Evolutionary conservation across 2,888 invertebrate genomes (phyloP).

Genomic region (Teinopalpus imperialis): DNA sequence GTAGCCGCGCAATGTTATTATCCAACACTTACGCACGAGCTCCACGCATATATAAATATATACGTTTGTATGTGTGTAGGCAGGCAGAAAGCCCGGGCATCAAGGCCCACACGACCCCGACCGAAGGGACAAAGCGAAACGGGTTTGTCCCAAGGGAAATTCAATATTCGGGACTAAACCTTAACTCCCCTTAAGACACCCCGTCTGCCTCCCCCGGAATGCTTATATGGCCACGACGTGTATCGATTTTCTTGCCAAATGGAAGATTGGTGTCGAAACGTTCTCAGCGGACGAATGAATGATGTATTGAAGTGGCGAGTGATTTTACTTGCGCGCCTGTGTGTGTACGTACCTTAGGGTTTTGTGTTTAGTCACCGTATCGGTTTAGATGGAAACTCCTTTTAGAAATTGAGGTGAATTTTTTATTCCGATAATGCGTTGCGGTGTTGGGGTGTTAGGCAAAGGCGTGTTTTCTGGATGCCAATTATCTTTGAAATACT

Average conservation of each 20-base stretch:
- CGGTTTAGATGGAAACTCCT: conserved; percentile 66
- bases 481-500: conserved; percentile 65
- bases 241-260: conserved; percentile 82
- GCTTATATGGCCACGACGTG: conserved; percentile 82
- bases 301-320: conserved; percentile 77
- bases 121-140: conserved; percentile 81
- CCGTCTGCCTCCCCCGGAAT: conserved; percentile 79
- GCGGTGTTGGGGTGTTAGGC: conserved; percentile 34
- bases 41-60: conserved; percentile 44
- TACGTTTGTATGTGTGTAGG: conserved; percentile 38
- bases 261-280: conserved; percentile 81
- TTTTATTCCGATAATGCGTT: conserved; percentile 76
- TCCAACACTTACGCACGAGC: conserved; percentile 76
- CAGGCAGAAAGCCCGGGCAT: conserved; percentile 69
- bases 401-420: conserved; percentile 68
- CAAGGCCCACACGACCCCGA: conserved; percentile 78
- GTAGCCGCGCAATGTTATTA: conserved; percentile 77
- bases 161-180: conserved; percentile 83
- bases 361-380: conserved; percentile 70
- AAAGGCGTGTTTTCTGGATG: conserved; percentile 46
- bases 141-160: conserved; percentile 83
- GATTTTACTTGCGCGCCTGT: conserved; percentile 58
- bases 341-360: conserved; percentile 56
- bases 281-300: conserved; percentile 79
- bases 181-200: conserved; percentile 81